Evolutionary conservation across 2,888 invertebrate species (phyloP).

Genomic region (Agonopterix subpropinquella): DNA sequence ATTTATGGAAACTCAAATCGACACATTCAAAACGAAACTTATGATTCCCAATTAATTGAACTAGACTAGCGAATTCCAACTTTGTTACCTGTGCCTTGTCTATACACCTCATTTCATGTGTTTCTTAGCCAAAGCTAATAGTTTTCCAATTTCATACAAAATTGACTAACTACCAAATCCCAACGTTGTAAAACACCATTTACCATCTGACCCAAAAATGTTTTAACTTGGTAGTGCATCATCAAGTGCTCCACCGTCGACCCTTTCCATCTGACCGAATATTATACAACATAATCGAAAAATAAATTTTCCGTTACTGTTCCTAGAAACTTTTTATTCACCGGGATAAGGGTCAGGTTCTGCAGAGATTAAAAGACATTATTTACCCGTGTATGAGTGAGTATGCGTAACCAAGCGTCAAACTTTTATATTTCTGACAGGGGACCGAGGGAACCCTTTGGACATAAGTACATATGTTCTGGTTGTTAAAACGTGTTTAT

Average conservation of each 20-base stretch:
- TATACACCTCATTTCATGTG: too few relatives aligned
- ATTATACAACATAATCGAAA: constrained; percentile 56
- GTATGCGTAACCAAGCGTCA: constrained; percentile 52
- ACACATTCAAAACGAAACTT: too few relatives aligned
- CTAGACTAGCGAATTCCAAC: too few relatives aligned
- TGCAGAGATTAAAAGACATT: constrained; percentile 66
- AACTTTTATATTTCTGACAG: constrained; percentile 64
- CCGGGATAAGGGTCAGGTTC: constrained; percentile 53
- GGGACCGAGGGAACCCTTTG: constrained; percentile 44
- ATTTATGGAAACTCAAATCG: too few relatives aligned
- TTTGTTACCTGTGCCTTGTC: too few relatives aligned
- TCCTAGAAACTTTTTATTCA: constrained; percentile 49
- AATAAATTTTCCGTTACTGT: constrained; percentile 52
- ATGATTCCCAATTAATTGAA: too few relatives aligned
- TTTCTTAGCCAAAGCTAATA: too few relatives aligned
- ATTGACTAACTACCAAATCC: too few relatives aligned
- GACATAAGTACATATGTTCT: constrained; percentile 41
- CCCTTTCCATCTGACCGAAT: constrained; percentile 29
- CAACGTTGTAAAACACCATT: too few relatives aligned
- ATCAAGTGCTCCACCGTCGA: constrained; percentile 20
- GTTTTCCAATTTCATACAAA: too few relatives aligned
- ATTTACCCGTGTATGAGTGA: constrained; percentile 39
- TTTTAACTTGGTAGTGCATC: constrained; percentile 20
- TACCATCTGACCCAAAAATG: too few relatives aligned
- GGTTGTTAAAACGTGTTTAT: constrained; percentile 34